Base-by-base conservation (phyloP, 92 coral and sea anemone species). In the Scolanthus callimorphus region DNA sequence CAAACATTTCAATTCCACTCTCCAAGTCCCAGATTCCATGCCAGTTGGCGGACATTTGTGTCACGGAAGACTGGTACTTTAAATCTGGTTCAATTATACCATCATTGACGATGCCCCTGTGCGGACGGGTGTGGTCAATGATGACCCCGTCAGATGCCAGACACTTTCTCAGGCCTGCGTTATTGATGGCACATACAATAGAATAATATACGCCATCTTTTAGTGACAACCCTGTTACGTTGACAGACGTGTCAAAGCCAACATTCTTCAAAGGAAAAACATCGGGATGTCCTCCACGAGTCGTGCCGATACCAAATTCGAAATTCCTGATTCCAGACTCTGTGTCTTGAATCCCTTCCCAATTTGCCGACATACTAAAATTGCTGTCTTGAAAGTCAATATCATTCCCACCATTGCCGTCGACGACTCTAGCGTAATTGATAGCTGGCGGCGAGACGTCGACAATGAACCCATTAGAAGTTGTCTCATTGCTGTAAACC, bases 1-100 rank as follows among this genome's bases (percentile, higher is more conserved):
- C 90, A 57, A 90, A 90, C 17, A 72, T 81, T 25, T 65, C 88
- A 1, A 90, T 51, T 47, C 79, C 79, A 62, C 97, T 90, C 23
- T 85, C 86, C 59, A 90, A 69, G 59, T 90, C 97, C 94, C 94
- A 90, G 72, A 90, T 73, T 22, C 90, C 86, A 77, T 85, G 94
- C 97, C 97, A 90, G 63, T 90, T 90, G 2, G 97, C 97, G 21
- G 94, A 80, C 70, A 90, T 77, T 11, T 55, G 64, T 24, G 77
- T 69, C 31, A 82, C 59, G 3, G 83, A 80, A 1, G 85, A 69
- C 69, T 90, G 97, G 63, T 90, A 90, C 57, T 60, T 72, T 1
- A 85, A 61, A 62, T 90, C 97, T 2, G 97, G 97, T 39, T 90
- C 97, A 8, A 90, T 63, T 17, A 85, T 71, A 25, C 97, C 97